phyloP scores from a whole-genome alignment of 1,140 invertebrate species.

The Nephila pilipes region DNA sequence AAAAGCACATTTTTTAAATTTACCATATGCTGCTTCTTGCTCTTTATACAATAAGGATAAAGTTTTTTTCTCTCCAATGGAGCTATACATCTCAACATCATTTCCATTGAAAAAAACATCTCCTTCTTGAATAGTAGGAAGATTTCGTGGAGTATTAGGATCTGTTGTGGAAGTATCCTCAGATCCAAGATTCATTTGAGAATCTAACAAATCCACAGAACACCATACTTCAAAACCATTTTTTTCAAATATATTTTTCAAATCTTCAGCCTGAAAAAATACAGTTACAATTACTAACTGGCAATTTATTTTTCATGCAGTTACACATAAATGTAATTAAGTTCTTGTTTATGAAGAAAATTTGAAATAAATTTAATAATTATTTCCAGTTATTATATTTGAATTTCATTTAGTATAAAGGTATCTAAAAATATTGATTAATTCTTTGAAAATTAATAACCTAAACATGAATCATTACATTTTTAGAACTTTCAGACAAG shows the following conservation, averaged over 20 bases:
- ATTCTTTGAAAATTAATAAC: too few species aligned
- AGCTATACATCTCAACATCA: constrained; percentile 49
- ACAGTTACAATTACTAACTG: background rate
- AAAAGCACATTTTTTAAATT: background rate
- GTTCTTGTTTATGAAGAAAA: too few species aligned
- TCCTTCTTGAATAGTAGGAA: constrained; percentile 77
- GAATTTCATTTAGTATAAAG: too few species aligned
- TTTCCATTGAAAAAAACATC: constrained; percentile 68
- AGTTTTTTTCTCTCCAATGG: constrained; percentile 74
- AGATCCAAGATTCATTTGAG: constrained; percentile 14
- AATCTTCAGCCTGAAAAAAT: constrained; percentile 64
- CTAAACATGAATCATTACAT: too few species aligned
- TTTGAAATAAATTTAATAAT: too few species aligned
- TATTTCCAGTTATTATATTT: too few species aligned
- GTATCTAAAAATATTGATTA: too few species aligned
- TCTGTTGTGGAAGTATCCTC: constrained; percentile 29
- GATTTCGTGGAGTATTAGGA: constrained; percentile 73
- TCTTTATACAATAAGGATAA: constrained; percentile 25
- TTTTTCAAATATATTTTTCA: constrained; percentile 79
- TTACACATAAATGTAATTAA: too few species aligned
- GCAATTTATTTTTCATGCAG: background rate
- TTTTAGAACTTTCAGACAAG: too few species aligned
- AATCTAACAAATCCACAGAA: constrained; percentile 78
- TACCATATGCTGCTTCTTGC: constrained; percentile 44
- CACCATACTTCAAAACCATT: constrained; percentile 80